A percentile compares a stretch with the other conserved stretches of the same genome.
Evolutionary conservation across 2,797 vertebrate genomes (phyloP).

Genomic region (Falco columbarius): DNA sequence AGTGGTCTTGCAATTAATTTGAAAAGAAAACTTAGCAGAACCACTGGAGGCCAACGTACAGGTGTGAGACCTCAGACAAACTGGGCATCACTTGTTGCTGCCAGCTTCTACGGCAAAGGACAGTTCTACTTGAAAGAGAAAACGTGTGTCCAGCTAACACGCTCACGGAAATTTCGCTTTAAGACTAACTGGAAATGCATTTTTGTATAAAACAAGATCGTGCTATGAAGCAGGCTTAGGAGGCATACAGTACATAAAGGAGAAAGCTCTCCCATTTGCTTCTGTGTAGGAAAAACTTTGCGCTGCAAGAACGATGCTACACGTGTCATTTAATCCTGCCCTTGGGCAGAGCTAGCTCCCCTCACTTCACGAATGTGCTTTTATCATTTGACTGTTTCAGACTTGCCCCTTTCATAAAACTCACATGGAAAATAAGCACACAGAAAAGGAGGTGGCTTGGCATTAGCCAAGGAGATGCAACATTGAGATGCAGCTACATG

Average conservation of each 20-base stretch:
- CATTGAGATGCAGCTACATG: neutral
- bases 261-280: neutral
- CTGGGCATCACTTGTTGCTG: neutral
- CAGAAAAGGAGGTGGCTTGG: neutral
- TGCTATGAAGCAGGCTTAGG: neutral
- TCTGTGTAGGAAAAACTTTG: slow-evolving; percentile 19
- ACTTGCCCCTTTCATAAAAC: neutral
- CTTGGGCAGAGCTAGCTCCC: neutral
- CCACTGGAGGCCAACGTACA: neutral
- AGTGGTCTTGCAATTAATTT: neutral
- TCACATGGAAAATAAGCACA: neutral
- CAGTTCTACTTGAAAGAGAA: neutral
- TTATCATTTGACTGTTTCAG: neutral
- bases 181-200: slow-evolving; percentile 20
- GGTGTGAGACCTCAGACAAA: neutral
- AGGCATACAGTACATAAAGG: neutral
- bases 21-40: neutral
- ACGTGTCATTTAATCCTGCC: neutral
- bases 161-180: neutral
- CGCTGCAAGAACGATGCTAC: neutral
- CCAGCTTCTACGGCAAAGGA: neutral
- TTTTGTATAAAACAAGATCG: neutral
- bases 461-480: neutral
- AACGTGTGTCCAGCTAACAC: neutral
- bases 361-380: neutral